Conservation (phyloP, 2,888 invertebrate species). For the Microchrysa polita region DNA sequence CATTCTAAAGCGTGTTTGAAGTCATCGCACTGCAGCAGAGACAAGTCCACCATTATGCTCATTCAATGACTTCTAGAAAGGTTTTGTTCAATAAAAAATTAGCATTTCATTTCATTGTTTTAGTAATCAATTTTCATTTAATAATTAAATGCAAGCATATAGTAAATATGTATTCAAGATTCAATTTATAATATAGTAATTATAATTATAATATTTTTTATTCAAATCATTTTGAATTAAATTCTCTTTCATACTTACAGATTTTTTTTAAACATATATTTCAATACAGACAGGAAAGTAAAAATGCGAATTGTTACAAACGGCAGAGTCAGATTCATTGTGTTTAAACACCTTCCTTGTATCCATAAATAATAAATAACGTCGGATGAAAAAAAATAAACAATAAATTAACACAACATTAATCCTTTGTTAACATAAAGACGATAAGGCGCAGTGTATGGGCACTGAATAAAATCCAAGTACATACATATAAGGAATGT, state of each 20-base stretch:
- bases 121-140: constrained; percentile 29
- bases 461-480: too few species aligned
- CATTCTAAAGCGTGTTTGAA: constrained; percentile 7
- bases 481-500: too few species aligned
- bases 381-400: too few species aligned
- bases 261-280: not conserved
- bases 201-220: constrained; percentile 5
- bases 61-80: constrained; percentile 23
- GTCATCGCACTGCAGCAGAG: constrained; percentile 28
- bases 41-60: constrained; percentile 31
- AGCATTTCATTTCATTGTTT: constrained; percentile 21
- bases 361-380: too few species aligned
- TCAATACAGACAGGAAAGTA: not conserved
- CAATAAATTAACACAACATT: too few species aligned
- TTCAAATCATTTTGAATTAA: constrained; percentile 7
- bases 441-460: too few species aligned
- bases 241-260: constrained; percentile 13
- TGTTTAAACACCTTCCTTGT: too few species aligned
- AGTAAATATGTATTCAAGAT: constrained; percentile 11
- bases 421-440: too few species aligned
- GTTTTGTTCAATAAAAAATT: constrained; percentile 17
- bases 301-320: not conserved
- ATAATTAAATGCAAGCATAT: constrained; percentile 28
- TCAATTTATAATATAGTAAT: constrained; percentile 9
- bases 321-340: not conserved